These are phyloP conservation scores for Platyrinchus mystaceus DNA, from an alignment of 2,797 vertebrate genomes.

Conservation along the genomic window DNA sequence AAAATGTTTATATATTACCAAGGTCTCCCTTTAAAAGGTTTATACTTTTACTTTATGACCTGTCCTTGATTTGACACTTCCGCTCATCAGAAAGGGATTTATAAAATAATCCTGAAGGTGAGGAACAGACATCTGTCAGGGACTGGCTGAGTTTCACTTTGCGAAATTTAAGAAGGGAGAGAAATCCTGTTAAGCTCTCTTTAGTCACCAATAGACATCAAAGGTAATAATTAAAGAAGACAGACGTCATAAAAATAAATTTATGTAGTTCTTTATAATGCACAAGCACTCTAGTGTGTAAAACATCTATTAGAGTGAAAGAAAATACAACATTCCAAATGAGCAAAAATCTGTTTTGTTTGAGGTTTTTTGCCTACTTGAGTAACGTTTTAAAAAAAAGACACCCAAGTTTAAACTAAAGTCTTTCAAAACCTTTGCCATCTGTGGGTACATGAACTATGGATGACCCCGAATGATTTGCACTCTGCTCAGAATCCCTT, in stretches of 20 bases:
- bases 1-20: slow-evolving; percentile 85
- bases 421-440: slow-evolving; percentile 88
- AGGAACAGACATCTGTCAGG: slow-evolving; percentile 82
- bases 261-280: slow-evolving; percentile 82
- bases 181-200: slow-evolving; percentile 86
- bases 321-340: slow-evolving; percentile 72
- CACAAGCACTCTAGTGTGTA: slow-evolving; percentile 77
- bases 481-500: slow-evolving; percentile 87
- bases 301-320: slow-evolving; percentile 76
- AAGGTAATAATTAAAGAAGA: slow-evolving; percentile 88
- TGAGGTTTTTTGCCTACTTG: slow-evolving; percentile 71
- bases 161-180: slow-evolving; percentile 84
- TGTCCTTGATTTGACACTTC: slow-evolving; percentile 87
- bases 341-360: slow-evolving; percentile 66
- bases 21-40: slow-evolving; percentile 84
- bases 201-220: slow-evolving; percentile 87
- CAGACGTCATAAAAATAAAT: slow-evolving; percentile 85
- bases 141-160: slow-evolving; percentile 80
- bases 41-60: slow-evolving; percentile 86
- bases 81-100: slow-evolving; percentile 86
- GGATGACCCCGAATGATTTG: slow-evolving; percentile 91
- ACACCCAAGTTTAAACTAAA: slow-evolving; percentile 80
- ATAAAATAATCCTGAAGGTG: slow-evolving; percentile 86
- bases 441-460: slow-evolving; percentile 94
- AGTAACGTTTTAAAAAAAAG: slow-evolving; percentile 48